Evolutionary conservation across 1,140 invertebrate genomes (phyloP), one percentile per base, ranked within the genome.

Genomic region (Helicoverpa armigera): DNA sequence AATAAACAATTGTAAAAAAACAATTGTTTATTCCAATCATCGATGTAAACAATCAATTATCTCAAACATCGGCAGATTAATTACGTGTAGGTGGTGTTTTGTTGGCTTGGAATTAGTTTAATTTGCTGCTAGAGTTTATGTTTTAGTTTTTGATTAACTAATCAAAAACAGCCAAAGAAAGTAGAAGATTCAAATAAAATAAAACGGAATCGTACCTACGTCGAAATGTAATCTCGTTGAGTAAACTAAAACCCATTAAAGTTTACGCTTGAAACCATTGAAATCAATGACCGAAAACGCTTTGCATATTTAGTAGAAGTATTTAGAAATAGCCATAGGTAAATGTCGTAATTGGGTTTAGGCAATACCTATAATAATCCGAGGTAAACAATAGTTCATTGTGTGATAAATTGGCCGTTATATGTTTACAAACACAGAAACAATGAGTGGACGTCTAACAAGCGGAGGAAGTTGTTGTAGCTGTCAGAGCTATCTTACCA

Each of bases 341-440:
- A 60, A 67, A 65, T 54, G 50, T 35, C 12, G 75, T 77, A 67
- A 77, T 77, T 77, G 61, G 43, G 80, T 86, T 85, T 85, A 61
- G 75, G 79, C 79, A 86, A 86, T 85, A 79, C 48, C 82, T 79
- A 74, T 74, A 75, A 82, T 82, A 81, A 67, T 78, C 18, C 73
- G 65, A 81, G 61, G 77, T 88, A 90, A 90, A 90, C 89, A 90
- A 90, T 89, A 88, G 87, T 85, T 83, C 86, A 89, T 90, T 91
- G 88, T 90, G 80, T 88, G 85, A 87, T 90, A 89, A 87, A 86
- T 89, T 86, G 77, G 69, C 80, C 78, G 85, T 72, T 85, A 79
- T 81, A 79, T 88, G 81, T 90, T 90, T 91, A 89, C 90, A 85
- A 92, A 91, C 82, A 91, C 61, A 69, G 61, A 84, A 85, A 91